Conservation (phyloP, 2,113 vertebrate species). For the Polyodon spathula region DNA sequence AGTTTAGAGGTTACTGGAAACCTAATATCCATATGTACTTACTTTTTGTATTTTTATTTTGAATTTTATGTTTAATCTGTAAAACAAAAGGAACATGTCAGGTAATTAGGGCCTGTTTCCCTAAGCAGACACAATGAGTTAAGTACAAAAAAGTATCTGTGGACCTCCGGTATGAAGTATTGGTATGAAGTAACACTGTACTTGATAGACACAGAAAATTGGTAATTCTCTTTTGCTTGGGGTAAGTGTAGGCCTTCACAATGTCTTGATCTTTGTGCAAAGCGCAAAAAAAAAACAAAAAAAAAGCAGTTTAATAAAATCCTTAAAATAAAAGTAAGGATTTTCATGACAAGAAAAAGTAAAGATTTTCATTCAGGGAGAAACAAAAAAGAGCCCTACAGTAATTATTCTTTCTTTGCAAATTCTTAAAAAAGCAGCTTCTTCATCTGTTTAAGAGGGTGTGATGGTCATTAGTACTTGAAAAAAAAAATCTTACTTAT, state of each 20-base stretch:
- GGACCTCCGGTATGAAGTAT: slow-evolving; percentile 14
- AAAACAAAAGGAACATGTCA: too few relatives aligned
- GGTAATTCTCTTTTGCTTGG: slow-evolving; percentile 30
- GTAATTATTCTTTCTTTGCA: slow-evolving; percentile 24
- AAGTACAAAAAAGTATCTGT: slow-evolving; percentile 4
- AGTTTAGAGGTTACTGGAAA: too few relatives aligned
- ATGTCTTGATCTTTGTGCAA: slow-evolving; percentile 42
- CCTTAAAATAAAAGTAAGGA: slow-evolving; percentile 32
- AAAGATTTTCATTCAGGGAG: too few relatives aligned
- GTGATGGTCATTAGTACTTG: slow-evolving; percentile 6
- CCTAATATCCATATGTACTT: too few relatives aligned
- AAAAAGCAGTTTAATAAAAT: slow-evolving; percentile 29
- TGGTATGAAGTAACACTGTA: slow-evolving; percentile 17
- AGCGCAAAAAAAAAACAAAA: slow-evolving; percentile 26
- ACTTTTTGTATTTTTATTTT: too few relatives aligned
- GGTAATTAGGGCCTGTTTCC: too few relatives aligned
- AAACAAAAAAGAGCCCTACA: too few relatives aligned
- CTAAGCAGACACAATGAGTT: slow-evolving; percentile 24
- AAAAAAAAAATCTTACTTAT: slow-evolving; percentile 11
- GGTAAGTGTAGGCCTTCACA: slow-evolving; percentile 32
- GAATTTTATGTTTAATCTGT: too few relatives aligned
- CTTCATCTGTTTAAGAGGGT: background rate
- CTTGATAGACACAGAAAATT: slow-evolving; percentile 43
- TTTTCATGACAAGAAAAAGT: too few relatives aligned
- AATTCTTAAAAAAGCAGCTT: background rate